Base-by-base conservation (phyloP, 2,797 vertebrate genomes). In the Sebastes taczanowskii region DNA sequence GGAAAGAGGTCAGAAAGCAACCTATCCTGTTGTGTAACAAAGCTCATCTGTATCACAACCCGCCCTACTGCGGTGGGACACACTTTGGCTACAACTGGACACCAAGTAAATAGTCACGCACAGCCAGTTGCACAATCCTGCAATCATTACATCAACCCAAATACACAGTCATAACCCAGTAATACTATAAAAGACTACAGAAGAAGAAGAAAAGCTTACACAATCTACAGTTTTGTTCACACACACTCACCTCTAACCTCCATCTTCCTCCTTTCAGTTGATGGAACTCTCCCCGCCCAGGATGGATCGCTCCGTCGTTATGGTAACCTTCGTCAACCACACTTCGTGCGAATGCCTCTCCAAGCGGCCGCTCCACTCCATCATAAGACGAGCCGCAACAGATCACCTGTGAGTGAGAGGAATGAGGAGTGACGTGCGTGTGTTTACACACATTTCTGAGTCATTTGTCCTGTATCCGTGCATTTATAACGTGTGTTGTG, bases 291-390 rank as follows among this genome's bases (percentile, higher is more conserved):
- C 93, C 55, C 91, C 88, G 7, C 87, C 89, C 34, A 90, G 78
- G 83, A 93, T 85, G 86, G 91, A 93, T 1, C 84, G 79, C 30
- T 58, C 92, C 0, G 78, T 90, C 0, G 77, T 93, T 88, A 95
- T 91, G 93, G 92, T 93, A 5, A 88, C 92, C 59, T 95, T 96
- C 23, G 83, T 95, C 81, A 96, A 96, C 89, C 95, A 96, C 88
- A 96, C 95, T 1, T 85, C 93, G 5, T 96, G 95, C 14, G 91
- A 93, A 2, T 95, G 95, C 77, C 78, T 93, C 60, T 60, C 84
- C 23, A 95, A 94, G 80, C 88, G 91, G 70, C 94, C 94, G 1
- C 93, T 92, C 4, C 95, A 94, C 85, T 90, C 94, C 77, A 92
- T 95, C 90, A 96, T 96, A 52, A 87, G 95, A 58, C 91, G 95